Evolutionary conservation across 2,888 invertebrate genomes (phyloP).

Genomic region (Calephelis perditalis): DNA sequence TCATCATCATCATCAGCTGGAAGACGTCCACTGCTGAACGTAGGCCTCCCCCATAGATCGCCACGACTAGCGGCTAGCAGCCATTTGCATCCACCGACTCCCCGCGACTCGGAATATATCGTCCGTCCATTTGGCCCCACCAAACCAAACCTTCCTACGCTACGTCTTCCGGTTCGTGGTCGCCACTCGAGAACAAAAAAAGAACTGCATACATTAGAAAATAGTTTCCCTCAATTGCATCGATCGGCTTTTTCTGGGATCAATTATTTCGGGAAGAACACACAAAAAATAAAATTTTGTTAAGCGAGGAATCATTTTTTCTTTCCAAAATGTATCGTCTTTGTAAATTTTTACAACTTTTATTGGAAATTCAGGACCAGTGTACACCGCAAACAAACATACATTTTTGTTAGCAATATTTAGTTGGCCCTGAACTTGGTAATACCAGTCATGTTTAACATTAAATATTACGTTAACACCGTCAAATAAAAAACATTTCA

Average conservation of each 20-base stretch:
- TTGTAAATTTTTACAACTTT: slow-evolving; percentile 17
- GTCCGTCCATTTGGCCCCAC: too few species aligned
- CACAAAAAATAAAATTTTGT: neutral
- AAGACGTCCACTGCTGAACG: too few species aligned
- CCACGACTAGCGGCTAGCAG: too few species aligned
- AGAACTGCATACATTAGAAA: too few species aligned
- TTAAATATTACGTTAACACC: slow-evolving; percentile 2
- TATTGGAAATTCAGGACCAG: slow-evolving; percentile 14
- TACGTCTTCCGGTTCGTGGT: too few species aligned
- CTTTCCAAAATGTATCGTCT: slow-evolving; percentile 10
- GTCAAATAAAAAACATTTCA: slow-evolving; percentile 12
- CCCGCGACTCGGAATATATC: too few species aligned
- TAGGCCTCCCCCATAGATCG: too few species aligned
- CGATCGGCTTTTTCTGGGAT: neutral
- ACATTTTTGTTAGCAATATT: slow-evolving; percentile 19
- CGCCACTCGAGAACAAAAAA: too few species aligned
- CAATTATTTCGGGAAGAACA: slow-evolving; percentile 12
- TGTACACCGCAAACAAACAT: slow-evolving; percentile 23
- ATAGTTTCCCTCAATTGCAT: neutral
- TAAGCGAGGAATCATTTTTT: slow-evolving; percentile 1
- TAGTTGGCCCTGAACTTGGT: slow-evolving; percentile 21
- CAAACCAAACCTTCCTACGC: too few species aligned
- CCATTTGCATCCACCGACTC: too few species aligned
- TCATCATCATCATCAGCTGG: too few species aligned
- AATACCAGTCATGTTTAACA: slow-evolving; percentile 20